Evolutionary conservation across 1,140 invertebrate genomes (phyloP).

Genomic region (Pseudomyrmex flavicornis): DNA sequence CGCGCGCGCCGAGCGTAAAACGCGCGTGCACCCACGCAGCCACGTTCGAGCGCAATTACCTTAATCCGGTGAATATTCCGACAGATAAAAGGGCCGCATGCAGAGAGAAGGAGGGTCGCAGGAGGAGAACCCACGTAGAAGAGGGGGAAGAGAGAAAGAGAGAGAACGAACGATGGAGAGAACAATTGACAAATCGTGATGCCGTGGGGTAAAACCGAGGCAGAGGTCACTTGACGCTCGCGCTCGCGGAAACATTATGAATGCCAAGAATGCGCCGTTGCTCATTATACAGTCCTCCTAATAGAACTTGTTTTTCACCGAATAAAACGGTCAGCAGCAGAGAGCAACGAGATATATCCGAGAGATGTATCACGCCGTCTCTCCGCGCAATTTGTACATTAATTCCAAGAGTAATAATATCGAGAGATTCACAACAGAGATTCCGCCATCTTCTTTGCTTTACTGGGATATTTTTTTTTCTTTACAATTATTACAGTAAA

Average conservation of each 20-base stretch:
- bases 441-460: conserved; percentile 7
- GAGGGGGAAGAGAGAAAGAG: background rate
- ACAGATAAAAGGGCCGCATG: conserved; percentile 76
- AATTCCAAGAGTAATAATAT: background rate
- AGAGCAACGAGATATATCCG: background rate
- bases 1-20: conserved; percentile 67
- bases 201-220: conserved; percentile 49
- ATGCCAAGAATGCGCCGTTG: conserved; percentile 71
- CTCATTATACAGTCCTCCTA: conserved; percentile 61
- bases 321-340: background rate
- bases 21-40: conserved; percentile 66
- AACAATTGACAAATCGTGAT: conserved; percentile 71
- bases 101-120: conserved; percentile 33
- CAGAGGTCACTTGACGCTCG: conserved; percentile 66
- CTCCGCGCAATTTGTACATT: background rate
- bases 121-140: background rate
- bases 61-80: conserved; percentile 84
- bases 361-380: conserved; percentile 9
- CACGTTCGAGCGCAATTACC: conserved; percentile 79
- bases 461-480: background rate
- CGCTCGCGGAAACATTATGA: conserved; percentile 69
- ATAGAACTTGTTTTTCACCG: conserved; percentile 15
- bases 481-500: too few species aligned
- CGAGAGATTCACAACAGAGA: background rate
- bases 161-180: conserved; percentile 28